phyloP scores from a whole-genome alignment of 2,888 invertebrate genomes.

The Acanthosepion esculentum region DNA sequence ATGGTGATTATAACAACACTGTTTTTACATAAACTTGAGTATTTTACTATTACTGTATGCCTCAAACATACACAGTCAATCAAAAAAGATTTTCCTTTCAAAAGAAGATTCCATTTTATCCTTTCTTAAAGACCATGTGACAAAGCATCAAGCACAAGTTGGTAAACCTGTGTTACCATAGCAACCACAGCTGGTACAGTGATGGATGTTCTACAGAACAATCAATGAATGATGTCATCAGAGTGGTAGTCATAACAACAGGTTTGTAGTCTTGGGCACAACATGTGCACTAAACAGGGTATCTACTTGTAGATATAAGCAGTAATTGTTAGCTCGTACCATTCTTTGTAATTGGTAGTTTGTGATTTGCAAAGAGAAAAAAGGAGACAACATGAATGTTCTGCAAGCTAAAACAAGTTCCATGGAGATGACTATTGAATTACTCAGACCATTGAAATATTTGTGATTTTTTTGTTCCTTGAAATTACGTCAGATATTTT shows the following conservation, averaged over 20 bases:
- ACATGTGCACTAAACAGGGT: not conserved
- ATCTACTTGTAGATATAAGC: slow-evolving; percentile 33
- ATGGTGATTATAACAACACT: too few relatives aligned
- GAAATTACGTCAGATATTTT: not conserved
- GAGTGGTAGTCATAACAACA: slow-evolving; percentile 33
- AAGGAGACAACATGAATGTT: not conserved
- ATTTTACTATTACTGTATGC: too few relatives aligned
- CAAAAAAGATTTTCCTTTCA: not conserved
- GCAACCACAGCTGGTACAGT: not conserved
- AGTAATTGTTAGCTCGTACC: not conserved
- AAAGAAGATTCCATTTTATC: not conserved
- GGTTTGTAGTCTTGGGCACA: not conserved
- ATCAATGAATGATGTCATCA: slow-evolving; percentile 33
- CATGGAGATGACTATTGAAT: not conserved
- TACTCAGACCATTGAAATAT: not conserved
- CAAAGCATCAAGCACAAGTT: not conserved
- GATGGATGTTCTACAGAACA: slow-evolving; percentile 6
- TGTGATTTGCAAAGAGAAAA: slow-evolving; percentile 10
- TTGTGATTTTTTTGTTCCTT: not conserved
- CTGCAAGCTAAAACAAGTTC: not conserved
- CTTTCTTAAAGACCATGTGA: not conserved
- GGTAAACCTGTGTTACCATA: not conserved
- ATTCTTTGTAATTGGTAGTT: not conserved
- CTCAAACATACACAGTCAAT: not conserved
- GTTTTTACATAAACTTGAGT: too few relatives aligned